Conservation (phyloP, 2,113 vertebrate genomes). For the Oreochromis spilurus region DNA sequence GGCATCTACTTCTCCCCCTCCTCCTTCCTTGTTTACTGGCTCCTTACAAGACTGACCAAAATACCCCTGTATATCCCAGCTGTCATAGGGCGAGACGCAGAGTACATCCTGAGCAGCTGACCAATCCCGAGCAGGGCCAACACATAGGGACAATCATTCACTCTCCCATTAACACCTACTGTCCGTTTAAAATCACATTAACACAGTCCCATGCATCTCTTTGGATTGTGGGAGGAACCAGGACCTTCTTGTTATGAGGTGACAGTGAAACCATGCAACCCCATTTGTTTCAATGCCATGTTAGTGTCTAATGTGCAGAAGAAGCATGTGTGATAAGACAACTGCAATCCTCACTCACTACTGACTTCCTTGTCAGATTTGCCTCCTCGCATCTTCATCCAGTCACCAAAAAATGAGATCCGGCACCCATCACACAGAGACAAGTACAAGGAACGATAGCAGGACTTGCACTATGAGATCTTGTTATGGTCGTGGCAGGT, state of each 20-base stretch:
- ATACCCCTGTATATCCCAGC: constrained; percentile 43
- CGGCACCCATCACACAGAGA: not conserved
- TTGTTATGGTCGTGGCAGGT: not conserved
- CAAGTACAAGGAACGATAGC: not conserved
- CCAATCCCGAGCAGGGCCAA: not conserved
- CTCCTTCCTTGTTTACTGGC: not conserved
- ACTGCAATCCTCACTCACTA: not conserved
- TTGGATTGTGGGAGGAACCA: not conserved
- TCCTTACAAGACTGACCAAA: constrained; percentile 18
- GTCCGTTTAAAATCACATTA: not conserved
- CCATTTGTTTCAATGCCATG: not conserved
- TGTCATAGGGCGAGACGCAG: not conserved
- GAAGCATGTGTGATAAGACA: not conserved
- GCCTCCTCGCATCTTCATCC: not conserved
- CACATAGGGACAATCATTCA: not conserved
- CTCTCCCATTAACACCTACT: not conserved
- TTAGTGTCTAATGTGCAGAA: not conserved
- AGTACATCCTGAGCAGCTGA: not conserved
- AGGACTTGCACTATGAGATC: not conserved
- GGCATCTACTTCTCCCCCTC: not conserved
- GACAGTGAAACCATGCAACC: not conserved
- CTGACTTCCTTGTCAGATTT: not conserved
- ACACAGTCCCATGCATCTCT: not conserved
- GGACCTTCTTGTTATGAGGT: not conserved
- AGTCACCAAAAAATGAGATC: not conserved